phyloP scores from a whole-genome alignment of 2,113 vertebrate genomes.

The Furnarius figulus region DNA sequence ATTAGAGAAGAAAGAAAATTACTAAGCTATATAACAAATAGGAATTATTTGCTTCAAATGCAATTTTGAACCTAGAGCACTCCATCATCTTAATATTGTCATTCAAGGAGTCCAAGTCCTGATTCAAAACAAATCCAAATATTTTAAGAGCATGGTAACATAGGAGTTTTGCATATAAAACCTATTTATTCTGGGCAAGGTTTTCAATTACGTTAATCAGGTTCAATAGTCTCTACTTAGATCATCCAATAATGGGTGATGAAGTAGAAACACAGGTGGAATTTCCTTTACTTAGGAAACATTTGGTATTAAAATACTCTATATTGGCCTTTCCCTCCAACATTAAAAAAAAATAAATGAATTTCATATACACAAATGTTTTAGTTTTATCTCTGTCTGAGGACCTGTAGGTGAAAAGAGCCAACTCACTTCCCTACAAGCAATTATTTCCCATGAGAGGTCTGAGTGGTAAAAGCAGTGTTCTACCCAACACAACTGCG shows the following conservation, averaged over 20 bases:
- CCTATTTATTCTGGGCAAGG: neutral
- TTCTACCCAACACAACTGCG: neutral
- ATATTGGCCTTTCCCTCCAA: neutral
- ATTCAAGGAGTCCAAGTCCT: neutral
- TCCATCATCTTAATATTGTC: neutral
- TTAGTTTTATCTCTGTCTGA: neutral
- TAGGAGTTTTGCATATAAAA: neutral
- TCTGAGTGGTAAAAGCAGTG: neutral
- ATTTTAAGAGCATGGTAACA: neutral
- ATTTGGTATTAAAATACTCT: neutral
- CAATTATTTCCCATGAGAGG: neutral
- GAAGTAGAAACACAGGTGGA: neutral
- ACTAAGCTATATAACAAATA: neutral
- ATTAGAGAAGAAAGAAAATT: conserved; percentile 38
- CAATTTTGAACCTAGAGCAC: neutral
- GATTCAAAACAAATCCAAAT: neutral
- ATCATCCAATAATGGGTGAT: neutral
- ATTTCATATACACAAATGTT: neutral
- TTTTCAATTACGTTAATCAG: neutral
- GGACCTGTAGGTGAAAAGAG: neutral
- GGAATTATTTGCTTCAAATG: neutral
- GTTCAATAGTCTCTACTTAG: neutral
- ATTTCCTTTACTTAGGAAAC: neutral
- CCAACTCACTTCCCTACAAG: neutral
- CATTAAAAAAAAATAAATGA: neutral